These are phyloP conservation scores for Drosophila persimilis DNA, from an alignment of 1,140 invertebrate genomes.

Conservation along the genomic window DNA sequence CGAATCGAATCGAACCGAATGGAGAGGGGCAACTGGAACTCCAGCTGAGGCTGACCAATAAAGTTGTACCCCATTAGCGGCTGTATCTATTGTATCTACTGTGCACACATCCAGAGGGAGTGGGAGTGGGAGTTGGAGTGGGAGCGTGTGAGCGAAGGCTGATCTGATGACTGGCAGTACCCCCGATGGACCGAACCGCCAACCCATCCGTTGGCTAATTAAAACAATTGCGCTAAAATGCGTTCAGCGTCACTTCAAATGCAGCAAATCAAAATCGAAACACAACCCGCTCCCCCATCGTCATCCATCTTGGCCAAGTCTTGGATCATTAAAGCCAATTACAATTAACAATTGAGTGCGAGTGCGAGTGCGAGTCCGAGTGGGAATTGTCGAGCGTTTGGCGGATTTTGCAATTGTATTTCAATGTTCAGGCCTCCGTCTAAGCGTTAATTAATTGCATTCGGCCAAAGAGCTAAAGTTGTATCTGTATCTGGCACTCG, in stretches of 20 bases:
- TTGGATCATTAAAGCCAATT: slow-evolving; percentile 73
- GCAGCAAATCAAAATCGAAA: slow-evolving; percentile 56
- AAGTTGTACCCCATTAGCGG: slow-evolving; percentile 75
- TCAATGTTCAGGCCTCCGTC: slow-evolving; percentile 9
- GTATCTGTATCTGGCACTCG: slow-evolving; percentile 24
- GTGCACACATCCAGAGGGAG: neutral
- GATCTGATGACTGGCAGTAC: no score
- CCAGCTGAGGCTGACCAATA: slow-evolving; percentile 54
- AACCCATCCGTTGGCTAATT: slow-evolving; percentile 41
- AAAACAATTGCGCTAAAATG: slow-evolving; percentile 64
- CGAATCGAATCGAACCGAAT: slow-evolving; percentile 1
- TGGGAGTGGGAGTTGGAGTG: neutral
- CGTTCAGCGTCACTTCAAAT: slow-evolving; percentile 59
- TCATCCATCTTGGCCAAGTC: neutral
- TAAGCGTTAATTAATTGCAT: slow-evolving; percentile 70
- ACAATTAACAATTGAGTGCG: slow-evolving; percentile 59
- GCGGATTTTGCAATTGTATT: slow-evolving; percentile 46
- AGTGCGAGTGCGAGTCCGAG: slow-evolving; percentile 40
- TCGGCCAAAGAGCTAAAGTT: slow-evolving; percentile 10
- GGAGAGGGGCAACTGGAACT: slow-evolving; percentile 6
- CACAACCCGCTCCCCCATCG: slow-evolving; percentile 2
- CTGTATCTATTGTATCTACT: slow-evolving; percentile 34
- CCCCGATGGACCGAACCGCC: neutral
- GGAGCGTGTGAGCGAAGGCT: neutral
- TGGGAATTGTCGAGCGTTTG: slow-evolving; percentile 51